phyloP scores from a whole-genome alignment of 2,113 vertebrate species.

The Cyprinus carpio region DNA sequence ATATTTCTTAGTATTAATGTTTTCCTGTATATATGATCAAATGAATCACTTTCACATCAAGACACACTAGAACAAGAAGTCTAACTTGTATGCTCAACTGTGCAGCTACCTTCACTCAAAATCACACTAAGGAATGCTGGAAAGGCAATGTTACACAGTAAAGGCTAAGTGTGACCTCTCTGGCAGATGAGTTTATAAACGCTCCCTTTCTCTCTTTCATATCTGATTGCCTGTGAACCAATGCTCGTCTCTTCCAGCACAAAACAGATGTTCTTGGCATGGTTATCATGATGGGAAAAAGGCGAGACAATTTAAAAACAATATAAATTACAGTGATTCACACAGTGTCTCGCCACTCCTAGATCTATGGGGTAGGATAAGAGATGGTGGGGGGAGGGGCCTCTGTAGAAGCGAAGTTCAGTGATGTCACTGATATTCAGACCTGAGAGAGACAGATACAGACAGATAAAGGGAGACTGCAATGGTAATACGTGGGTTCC shows the following conservation, averaged over 20 bases:
- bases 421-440: constrained; percentile 49
- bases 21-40: neutral
- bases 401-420: constrained; percentile 40
- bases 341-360: constrained; percentile 64
- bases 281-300: constrained; percentile 75
- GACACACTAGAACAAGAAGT: neutral
- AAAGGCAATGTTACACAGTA: constrained; percentile 7
- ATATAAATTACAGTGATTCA: constrained; percentile 73
- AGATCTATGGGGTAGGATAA: constrained; percentile 62
- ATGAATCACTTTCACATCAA: neutral
- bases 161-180: constrained; percentile 38
- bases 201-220: constrained; percentile 56
- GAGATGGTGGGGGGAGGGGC: constrained; percentile 62
- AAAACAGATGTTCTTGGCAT: constrained; percentile 73
- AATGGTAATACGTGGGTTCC: constrained; percentile 25
- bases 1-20: no score
- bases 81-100: neutral
- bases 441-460: constrained; percentile 14
- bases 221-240: constrained; percentile 67
- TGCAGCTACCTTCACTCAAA: neutral
- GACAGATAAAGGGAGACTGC: constrained; percentile 6
- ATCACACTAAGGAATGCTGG: neutral
- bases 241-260: constrained; percentile 66
- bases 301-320: constrained; percentile 76
- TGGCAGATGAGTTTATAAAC: constrained; percentile 30